These are phyloP conservation scores for Eupsittula cactorum DNA, from an alignment of 2,113 vertebrate species.

Conservation along the genomic window DNA sequence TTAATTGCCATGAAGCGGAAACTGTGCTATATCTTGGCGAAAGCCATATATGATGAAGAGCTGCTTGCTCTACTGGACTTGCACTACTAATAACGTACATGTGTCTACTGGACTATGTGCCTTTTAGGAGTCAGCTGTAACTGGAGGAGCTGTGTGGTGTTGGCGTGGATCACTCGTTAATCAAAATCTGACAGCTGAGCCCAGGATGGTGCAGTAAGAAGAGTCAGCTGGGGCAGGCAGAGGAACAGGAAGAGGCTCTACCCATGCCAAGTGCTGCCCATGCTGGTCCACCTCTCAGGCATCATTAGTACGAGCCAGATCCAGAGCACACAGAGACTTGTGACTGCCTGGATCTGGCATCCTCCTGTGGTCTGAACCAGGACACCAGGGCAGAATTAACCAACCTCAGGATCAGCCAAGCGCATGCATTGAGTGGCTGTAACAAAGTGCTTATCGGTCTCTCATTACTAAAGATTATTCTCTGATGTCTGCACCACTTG, in stretches of 20 bases:
- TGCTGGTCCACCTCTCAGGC: neutral
- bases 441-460: neutral
- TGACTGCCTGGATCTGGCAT: neutral
- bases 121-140: neutral
- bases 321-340: neutral
- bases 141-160: neutral
- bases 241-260: neutral
- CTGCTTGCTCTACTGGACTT: neutral
- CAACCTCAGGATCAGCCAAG: neutral
- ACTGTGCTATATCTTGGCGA: neutral
- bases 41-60: neutral
- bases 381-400: neutral
- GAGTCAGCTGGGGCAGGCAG: accelerated
- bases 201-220: accelerated
- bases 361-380: neutral
- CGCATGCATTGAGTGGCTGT: neutral
- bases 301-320: neutral
- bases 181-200: neutral
- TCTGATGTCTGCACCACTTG: neutral
- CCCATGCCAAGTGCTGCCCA: neutral
- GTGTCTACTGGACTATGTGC: neutral
- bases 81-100: neutral
- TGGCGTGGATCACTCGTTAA: neutral
- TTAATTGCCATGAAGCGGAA: slow-evolving; percentile 30
- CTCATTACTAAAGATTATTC: neutral